Conservation (phyloP, 2,113 vertebrate genomes). For the Pollimyrus isidori region DNA sequence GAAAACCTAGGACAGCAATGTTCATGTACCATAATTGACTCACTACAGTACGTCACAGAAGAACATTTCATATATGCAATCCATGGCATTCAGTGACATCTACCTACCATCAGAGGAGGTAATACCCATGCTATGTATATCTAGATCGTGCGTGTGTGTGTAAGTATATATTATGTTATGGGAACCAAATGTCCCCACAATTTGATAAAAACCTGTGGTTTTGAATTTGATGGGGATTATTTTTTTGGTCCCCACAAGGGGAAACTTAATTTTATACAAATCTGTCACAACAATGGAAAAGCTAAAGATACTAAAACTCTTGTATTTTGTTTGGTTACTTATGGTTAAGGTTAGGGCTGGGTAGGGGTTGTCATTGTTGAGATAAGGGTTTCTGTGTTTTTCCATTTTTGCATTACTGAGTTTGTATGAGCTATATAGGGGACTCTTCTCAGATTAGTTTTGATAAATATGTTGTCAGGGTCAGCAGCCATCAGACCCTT, state of each 20-base stretch:
- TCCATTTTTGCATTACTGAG: background rate
- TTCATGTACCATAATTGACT: background rate
- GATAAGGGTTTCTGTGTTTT: background rate
- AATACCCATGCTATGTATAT: background rate
- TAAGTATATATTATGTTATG: background rate
- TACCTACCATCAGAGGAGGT: background rate
- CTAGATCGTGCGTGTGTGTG: background rate
- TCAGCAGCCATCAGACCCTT: too few relatives aligned
- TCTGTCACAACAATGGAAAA: background rate
- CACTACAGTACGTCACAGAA: background rate
- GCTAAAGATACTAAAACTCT: background rate
- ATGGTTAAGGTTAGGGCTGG: background rate
- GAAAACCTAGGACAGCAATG: background rate
- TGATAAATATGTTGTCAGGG: background rate
- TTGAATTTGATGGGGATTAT: background rate
- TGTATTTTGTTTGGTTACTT: background rate
- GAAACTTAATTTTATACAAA: too few relatives aligned
- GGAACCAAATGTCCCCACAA: background rate
- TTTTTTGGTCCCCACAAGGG: background rate
- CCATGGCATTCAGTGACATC: background rate
- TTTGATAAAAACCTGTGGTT: too few relatives aligned
- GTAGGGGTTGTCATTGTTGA: background rate
- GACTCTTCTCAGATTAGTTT: background rate
- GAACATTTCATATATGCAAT: background rate
- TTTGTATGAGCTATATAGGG: background rate